Base-by-base conservation (phyloP, 1,140 invertebrate species). In the Tetramorium parvispinum region DNA sequence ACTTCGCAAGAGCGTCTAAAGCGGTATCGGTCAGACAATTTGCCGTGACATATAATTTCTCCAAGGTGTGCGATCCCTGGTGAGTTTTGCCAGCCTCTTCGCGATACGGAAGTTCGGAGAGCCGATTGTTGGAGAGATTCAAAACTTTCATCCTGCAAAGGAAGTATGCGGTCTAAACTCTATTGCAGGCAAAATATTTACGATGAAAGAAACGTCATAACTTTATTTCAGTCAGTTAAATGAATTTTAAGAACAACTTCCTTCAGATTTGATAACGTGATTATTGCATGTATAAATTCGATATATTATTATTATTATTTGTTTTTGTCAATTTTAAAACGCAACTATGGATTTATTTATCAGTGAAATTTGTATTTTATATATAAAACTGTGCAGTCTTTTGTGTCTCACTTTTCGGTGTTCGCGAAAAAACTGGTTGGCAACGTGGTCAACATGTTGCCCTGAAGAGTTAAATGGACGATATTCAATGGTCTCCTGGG, bases 51-150 rank as follows among this genome's bases (percentile, higher is more conserved):
- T 97, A 97, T 0, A 98, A 94, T 90, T 97, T 96, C 93, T 98
- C 97, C 70, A 98, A 93, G 24, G 96, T 94, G 88, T 96, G 95
- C 46, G 77, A 79, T 73, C 57, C 86, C 51, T 89, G 90, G 43
- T 91, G 89, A 85, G 79, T 92, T 61, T 88, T 93, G 46, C 94
- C 91, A 37, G 93, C 91, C 91, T 96, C 95, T 59, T 96, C 95
- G 82, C 96, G 95, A 57, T 96, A 96, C 5, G 97, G 97, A 89
- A 98, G 93, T 75, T 97, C 96, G 77, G 96, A 96, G 16, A 98
- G 90, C 86, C 97, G 96, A 93, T 98, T 98, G 92, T 98, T 98
- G 1, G 97, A 97, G 6, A 98, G 95, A 94, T 98, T 98, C 68
- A 98, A 91, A 1, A 97, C 96, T 88, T 96, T 96, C 85, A 98